Base-by-base conservation (phyloP, 2,113 vertebrate genomes). In the Macquaria australasica region DNA sequence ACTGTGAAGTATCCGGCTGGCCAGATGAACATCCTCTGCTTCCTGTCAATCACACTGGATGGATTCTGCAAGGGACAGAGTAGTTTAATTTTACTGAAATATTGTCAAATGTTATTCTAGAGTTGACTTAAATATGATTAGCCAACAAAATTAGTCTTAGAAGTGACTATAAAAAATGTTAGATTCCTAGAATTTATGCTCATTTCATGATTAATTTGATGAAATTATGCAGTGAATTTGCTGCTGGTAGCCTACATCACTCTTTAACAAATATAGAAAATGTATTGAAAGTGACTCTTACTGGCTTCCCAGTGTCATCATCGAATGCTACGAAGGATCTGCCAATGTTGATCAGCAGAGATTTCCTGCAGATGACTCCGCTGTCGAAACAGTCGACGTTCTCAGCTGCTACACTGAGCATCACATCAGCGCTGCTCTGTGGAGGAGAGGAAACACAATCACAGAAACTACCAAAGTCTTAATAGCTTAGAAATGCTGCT, bases 331-430 rank as follows among this genome's bases (percentile, higher is more conserved):
- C 73, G 84, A 96, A 84, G 3, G 98, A 97, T 79, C 95, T 94
- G 20, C 96, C 97, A 23, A 97, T 88, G 0, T 84, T 96, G 93
- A 99, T 95, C 64, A 96, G 94, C 74, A 99, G 70, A 2, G 96
- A 96, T 62, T 98, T 99, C 88, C 97, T 97, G 94, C 98, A 99
- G 95, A 97, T 96, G 39, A 96, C 91, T 34, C 98, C 97, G 51
- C 95, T 96, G 88, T 96, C 95, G 79, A 97, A 99, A 83, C 98
- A 99, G 91, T 97, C 97, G 9, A 98, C 73, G 77, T 99, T 99
- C 86, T 98, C 96, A 23, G 95, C 87, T 11, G 95, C 93, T 37
- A 99, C 92, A 39, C 96, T 97, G 82, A 99, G 88, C 84, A 91
- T 95, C 66, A 90, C 83, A 37, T 97, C 94, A n/a, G 94, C 87